Evolutionary conservation across 2,888 invertebrate genomes (phyloP).

Genomic region (Palloptera scutellata): DNA sequence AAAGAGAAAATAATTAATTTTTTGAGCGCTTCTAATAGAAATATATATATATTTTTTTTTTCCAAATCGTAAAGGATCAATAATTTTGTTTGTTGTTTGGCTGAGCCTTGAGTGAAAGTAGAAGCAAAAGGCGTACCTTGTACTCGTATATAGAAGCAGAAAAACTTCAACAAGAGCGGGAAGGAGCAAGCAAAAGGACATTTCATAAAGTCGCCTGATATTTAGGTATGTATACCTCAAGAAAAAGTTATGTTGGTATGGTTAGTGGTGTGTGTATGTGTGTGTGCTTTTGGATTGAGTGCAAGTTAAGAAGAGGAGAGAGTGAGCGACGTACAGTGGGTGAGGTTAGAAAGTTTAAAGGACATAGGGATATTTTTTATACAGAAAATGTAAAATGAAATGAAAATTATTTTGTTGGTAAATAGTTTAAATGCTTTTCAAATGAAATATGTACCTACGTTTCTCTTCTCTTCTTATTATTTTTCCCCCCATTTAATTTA

Average conservation of each 20-base stretch:
- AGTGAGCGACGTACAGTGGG: too few species aligned
- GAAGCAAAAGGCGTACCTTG: conserved; percentile 21
- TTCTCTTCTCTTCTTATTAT: too few species aligned
- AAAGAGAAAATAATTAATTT: background rate
- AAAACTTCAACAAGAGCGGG: conserved; percentile 9
- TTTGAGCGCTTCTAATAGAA: conserved; percentile 9
- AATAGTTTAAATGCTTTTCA: too few species aligned
- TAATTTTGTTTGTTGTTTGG: conserved; percentile 33
- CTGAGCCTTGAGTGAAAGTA: conserved; percentile 36
- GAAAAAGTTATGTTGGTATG: conserved; percentile 1
- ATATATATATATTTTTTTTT: background rate
- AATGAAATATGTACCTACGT: too few species aligned
- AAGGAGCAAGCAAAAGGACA: conserved; percentile 41
- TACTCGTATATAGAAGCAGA: too few species aligned
- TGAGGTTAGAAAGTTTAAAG: too few species aligned
- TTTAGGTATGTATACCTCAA: conserved; percentile 34
- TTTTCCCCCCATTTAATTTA: too few species aligned
- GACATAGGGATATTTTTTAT: too few species aligned
- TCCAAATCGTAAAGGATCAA: conserved; percentile 22
- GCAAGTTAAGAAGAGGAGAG: background rate
- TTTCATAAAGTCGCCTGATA: conserved; percentile 57
- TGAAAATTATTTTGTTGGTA: too few species aligned
- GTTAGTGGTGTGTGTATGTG: conserved; percentile 3
- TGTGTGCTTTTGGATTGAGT: background rate
- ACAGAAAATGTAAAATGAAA: too few species aligned